A percentile compares a stretch with the other conserved stretches of the same genome.
Evolutionary conservation across 2,888 invertebrate species (phyloP).

Genomic region (Cataglyphis livida): DNA sequence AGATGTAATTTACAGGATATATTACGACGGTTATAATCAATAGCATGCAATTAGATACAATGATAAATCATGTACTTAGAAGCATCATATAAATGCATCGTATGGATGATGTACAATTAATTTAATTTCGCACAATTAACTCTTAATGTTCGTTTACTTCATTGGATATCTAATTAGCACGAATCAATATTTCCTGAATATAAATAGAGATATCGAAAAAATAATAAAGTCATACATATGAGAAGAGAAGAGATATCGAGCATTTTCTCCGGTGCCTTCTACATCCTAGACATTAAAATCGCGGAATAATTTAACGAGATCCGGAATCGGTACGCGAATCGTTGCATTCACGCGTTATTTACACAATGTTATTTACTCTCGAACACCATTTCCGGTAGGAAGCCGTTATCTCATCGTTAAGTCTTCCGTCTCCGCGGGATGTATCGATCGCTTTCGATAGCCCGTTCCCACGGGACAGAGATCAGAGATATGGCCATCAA

Average conservation of each 20-base stretch:
- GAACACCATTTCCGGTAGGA: not conserved
- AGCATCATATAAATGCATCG: conserved; percentile 1
- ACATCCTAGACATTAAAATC: conserved; percentile 1
- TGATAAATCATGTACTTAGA: conserved; percentile 35
- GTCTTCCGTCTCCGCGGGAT: not conserved
- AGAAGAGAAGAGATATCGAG: not conserved
- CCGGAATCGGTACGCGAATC: not conserved
- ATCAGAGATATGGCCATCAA: conserved; percentile 32
- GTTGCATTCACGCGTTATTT: not conserved
- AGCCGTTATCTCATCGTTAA: conserved; percentile 12
- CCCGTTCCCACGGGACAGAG: not conserved
- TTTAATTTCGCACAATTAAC: conserved; percentile 4
- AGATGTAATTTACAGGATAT: conserved; percentile 23
- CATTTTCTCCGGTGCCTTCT: not conserved
- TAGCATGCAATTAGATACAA: conserved; percentile 24
- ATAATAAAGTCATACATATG: not conserved
- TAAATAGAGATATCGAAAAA: not conserved
- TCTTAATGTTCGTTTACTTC: not conserved
- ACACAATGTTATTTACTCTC: conserved; percentile 1
- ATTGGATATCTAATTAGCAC: not conserved
- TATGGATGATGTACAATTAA: conserved; percentile 29
- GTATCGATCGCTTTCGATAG: conserved; percentile 30
- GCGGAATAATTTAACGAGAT: conserved; percentile 44
- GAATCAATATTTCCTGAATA: not conserved
- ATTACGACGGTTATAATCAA: conserved; percentile 24